These are phyloP conservation scores for Semnopithecus entellus DNA, from an alignment of 2,113 vertebrate species.

Conservation along the genomic window DNA sequence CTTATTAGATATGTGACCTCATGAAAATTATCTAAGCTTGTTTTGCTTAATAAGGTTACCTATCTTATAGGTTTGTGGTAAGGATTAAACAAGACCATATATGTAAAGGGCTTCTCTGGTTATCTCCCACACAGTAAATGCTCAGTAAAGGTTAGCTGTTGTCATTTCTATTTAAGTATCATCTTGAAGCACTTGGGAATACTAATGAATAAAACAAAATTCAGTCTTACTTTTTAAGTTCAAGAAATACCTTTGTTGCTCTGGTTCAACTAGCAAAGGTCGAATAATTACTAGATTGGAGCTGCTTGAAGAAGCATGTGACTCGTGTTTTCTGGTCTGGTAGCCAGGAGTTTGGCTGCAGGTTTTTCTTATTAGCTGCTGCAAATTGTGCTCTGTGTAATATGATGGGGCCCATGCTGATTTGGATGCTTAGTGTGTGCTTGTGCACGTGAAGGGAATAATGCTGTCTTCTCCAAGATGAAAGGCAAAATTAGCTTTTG, in stretches of 20 bases:
- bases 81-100: neutral
- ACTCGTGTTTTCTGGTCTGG: neutral
- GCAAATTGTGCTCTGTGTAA: neutral
- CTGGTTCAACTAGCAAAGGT: neutral
- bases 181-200: neutral
- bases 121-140: neutral
- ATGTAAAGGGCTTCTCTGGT: neutral
- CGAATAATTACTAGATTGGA: constrained; percentile 21
- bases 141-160: neutral
- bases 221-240: constrained; percentile 35
- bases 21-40: neutral
- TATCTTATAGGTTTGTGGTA: neutral
- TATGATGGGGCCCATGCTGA: neutral
- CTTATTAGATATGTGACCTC: neutral
- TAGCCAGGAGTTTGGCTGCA: neutral
- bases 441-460: neutral
- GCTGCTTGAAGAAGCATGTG: neutral
- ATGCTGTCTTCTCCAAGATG: neutral
- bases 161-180: neutral
- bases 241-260: neutral
- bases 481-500: constrained; percentile 49
- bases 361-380: neutral
- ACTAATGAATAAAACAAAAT: constrained; percentile 17
- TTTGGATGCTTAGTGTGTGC: neutral
- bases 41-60: neutral